Conservation (phyloP, 2,888 invertebrate genomes). For the Biston betularia region DNA sequence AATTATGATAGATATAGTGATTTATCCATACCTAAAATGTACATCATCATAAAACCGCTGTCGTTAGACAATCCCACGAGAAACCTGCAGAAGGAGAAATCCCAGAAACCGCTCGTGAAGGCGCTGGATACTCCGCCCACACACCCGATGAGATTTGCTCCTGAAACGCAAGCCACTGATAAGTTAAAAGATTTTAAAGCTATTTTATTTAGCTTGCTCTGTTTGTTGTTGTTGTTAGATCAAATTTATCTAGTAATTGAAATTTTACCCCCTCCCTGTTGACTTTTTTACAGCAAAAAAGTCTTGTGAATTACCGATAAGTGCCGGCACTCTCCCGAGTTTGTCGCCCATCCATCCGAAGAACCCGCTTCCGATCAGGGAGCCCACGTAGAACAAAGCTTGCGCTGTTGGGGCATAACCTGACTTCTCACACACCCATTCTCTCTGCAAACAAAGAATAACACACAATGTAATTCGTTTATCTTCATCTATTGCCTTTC, state of each 20-base stretch:
- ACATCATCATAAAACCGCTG: constrained; percentile 94
- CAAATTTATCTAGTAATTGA: too few relatives aligned
- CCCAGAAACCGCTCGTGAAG: constrained; percentile 88
- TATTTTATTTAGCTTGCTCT: too few relatives aligned
- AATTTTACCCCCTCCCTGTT: too few relatives aligned
- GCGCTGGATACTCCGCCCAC: constrained; percentile 88
- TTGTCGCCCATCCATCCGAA: constrained; percentile 65
- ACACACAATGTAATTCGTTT: not conserved
- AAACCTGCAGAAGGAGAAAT: constrained; percentile 91
- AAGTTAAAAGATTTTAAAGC: too few relatives aligned
- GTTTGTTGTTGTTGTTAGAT: too few relatives aligned
- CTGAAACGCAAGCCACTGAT: constrained; percentile 48
- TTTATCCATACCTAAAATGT: constrained; percentile 89
- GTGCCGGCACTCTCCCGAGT: constrained; percentile 62
- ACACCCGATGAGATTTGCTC: constrained; percentile 89
- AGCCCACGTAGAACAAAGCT: constrained; percentile 60
- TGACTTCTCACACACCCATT: constrained; percentile 65
- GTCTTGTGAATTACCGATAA: constrained; percentile 57
- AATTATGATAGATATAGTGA: not conserved
- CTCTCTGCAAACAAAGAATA: constrained; percentile 54
- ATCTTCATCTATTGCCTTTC: too few relatives aligned
- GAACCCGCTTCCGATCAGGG: constrained; percentile 58
- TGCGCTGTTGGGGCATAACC: constrained; percentile 60
- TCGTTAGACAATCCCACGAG: constrained; percentile 93
- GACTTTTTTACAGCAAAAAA: too few relatives aligned